Base-by-base conservation (phyloP, 2,888 invertebrate genomes). In the Drosophila atripex region DNA sequence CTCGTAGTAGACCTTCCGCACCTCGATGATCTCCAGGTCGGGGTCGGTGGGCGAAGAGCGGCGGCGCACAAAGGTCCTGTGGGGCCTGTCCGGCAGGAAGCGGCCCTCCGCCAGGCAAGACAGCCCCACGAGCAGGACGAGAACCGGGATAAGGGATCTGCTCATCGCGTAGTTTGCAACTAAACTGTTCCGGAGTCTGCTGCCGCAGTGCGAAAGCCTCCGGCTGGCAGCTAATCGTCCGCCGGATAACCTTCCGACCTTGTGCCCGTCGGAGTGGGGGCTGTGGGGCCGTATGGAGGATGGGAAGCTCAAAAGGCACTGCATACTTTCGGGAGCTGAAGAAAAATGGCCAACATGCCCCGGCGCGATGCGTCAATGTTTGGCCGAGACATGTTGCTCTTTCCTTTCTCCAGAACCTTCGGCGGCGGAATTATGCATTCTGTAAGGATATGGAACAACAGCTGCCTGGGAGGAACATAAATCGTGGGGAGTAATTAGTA, bases 1-100 rank as follows among this genome's bases (percentile, higher is more conserved):
- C 3, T 78, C 68, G 14, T 71, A 46, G 46, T 78, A 88, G 5
- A 87, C 76, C 30, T 89, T 83, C 0, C 73, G 47, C 43, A 85
- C 73, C 30, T 90, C 89, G 5, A 82, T 69, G 0, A 78, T 45
- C 25, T 78, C 84, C 16, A 71, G 25, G 8, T 82, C 69, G 18
- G 65, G 60, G 1, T 71, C 51, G 8, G 69, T 30, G 3, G 43
- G 51, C 0, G 72, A 55, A 1, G 80, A 76, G 3, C 77, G 71
- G 0, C 78, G 75, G 1, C 85, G 76, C 0, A 77, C 47, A 38
- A 50, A 87, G 9, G 87, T 82, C 6, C 57, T 74, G 54, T 47
- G 54, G 3, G 25, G 38, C 1, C 8, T 16, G 35, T 50, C 30
- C 16, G 49, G 28, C 18, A 55, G 9, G n/a, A 64, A 18, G 3